Conservation (phyloP, 2,888 invertebrate species). For the Tinea semifulvella region DNA sequence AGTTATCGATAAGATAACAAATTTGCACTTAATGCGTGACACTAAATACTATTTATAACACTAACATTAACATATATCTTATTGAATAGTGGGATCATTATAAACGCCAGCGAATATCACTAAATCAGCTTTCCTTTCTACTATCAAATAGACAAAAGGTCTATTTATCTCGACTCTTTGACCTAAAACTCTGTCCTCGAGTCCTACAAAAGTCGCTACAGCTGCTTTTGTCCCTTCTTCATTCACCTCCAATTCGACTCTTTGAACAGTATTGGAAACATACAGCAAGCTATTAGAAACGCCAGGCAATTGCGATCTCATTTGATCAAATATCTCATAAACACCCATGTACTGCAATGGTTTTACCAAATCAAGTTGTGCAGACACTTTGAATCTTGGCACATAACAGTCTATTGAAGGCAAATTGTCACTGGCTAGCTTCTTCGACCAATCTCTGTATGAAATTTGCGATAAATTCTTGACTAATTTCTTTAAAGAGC, state of each 20-base stretch:
- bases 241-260: slow-evolving; percentile 75
- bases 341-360: slow-evolving; percentile 68
- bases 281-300: slow-evolving; percentile 64
- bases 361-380: slow-evolving; percentile 50
- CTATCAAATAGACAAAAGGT: slow-evolving; percentile 73
- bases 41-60: too few relatives aligned
- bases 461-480: slow-evolving; percentile 55
- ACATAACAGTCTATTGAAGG: slow-evolving; percentile 67
- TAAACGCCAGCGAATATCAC: slow-evolving; percentile 71
- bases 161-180: slow-evolving; percentile 71
- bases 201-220: slow-evolving; percentile 62
- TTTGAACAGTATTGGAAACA: slow-evolving; percentile 72
- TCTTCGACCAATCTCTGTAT: slow-evolving; percentile 51
- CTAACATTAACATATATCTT: too few relatives aligned
- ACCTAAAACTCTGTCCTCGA: slow-evolving; percentile 49
- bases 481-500: slow-evolving; percentile 54
- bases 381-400: slow-evolving; percentile 67
- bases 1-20: too few relatives aligned
- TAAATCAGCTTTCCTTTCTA: slow-evolving; percentile 66
- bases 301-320: slow-evolving; percentile 66
- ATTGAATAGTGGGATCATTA: slow-evolving; percentile 32
- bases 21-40: too few relatives aligned
- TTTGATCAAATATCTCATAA: slow-evolving; percentile 67
- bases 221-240: slow-evolving; percentile 79
- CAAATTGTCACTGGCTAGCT: slow-evolving; percentile 48